A percentile compares a stretch with the other conserved stretches of the same genome.
These are phyloP conservation scores for Ichneumoninae sp. DNA, from an alignment of 2,888 invertebrate species.

Conservation along the genomic window DNA sequence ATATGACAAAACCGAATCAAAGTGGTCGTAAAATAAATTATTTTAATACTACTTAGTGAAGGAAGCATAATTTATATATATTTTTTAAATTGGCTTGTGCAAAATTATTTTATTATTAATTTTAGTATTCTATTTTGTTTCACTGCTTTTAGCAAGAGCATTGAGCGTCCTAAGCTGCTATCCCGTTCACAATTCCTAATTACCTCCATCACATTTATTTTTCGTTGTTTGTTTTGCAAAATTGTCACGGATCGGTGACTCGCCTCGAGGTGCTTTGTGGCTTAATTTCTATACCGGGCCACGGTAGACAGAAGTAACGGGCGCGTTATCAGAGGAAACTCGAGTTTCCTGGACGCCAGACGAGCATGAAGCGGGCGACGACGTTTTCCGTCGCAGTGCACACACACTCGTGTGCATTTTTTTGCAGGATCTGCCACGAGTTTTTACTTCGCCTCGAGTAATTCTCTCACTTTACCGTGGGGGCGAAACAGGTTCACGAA, in stretches of 20 bases:
- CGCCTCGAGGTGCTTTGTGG: constrained; percentile 39
- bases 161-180: constrained; percentile 8
- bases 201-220: constrained; percentile 28
- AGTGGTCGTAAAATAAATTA: background rate
- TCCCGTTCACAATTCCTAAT: constrained; percentile 49
- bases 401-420: constrained; percentile 48
- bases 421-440: constrained; percentile 36
- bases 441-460: constrained; percentile 49
- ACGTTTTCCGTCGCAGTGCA: constrained; percentile 54
- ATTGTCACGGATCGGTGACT: constrained; percentile 70
- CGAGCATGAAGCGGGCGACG: constrained; percentile 58
- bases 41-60: background rate
- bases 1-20: background rate
- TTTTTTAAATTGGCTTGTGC: background rate
- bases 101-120: background rate
- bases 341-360: constrained; percentile 52
- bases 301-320: constrained; percentile 12
- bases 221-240: constrained; percentile 50
- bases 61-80: background rate
- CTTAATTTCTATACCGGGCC: background rate
- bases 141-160: background rate
- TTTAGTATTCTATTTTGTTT: background rate
- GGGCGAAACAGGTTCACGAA: constrained; percentile 46
- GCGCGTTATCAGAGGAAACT: constrained; percentile 51
- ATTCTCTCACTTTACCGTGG: constrained; percentile 54